Percentiles rank a stretch among this genome's conserved stretches.
Conservation (phyloP, 2,888 invertebrate genomes). For the Drosophila niveifrons region DNA sequence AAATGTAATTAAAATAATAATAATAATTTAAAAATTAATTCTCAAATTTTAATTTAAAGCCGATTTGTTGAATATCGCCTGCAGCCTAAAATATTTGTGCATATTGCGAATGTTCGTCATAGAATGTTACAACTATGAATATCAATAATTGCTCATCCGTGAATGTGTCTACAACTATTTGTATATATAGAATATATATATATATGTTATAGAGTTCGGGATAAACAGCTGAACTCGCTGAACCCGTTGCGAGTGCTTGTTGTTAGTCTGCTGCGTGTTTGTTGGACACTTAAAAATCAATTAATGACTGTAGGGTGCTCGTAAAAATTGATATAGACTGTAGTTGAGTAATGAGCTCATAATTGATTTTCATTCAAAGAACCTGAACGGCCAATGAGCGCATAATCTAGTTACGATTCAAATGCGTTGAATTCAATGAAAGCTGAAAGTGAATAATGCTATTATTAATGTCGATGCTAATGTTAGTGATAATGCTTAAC, state of each 20-base stretch:
- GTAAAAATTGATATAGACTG: conserved; percentile 35
- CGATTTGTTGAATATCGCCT: no score
- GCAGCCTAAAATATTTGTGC: no score
- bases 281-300: conserved; percentile 70
- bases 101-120: background rate
- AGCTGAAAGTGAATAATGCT: background rate
- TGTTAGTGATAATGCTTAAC: background rate
- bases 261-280: conserved; percentile 37
- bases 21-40: background rate
- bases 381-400: background rate
- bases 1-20: background rate
- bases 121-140: background rate
- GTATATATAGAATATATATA: background rate
- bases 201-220: background rate
- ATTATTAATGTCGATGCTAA: background rate
- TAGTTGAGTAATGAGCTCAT: conserved; percentile 47
- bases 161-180: conserved; percentile 22
- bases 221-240: conserved; percentile 14
- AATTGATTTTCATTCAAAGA: conserved; percentile 34
- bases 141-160: conserved; percentile 18
- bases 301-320: conserved; percentile 51
- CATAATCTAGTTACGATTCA: background rate
- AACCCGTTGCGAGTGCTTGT: background rate
- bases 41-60: no score
- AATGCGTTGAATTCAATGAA: background rate